Evolutionary conservation across 1,140 invertebrate species (phyloP).

Genomic region (Campodea augens): DNA sequence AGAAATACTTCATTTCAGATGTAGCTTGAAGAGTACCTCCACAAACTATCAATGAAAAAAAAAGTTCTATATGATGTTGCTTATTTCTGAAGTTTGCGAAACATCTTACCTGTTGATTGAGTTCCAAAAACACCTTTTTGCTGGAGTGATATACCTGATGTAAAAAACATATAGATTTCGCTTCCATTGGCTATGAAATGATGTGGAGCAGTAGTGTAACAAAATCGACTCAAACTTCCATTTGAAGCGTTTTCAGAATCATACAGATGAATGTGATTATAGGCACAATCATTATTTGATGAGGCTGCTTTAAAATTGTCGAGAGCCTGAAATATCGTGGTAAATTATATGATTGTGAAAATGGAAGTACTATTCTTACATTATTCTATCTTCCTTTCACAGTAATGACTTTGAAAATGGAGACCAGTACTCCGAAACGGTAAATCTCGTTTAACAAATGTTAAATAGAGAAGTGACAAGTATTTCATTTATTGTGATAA

Average conservation of each 20-base stretch:
- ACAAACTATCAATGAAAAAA: slow-evolving; percentile 44
- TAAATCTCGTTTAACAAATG: too few species aligned
- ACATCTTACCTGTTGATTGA: slow-evolving; percentile 61
- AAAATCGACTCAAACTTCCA: slow-evolving; percentile 65
- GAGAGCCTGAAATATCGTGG: slow-evolving; percentile 41
- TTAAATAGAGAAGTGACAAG: too few species aligned
- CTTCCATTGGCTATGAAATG: slow-evolving; percentile 76
- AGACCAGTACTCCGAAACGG: too few species aligned
- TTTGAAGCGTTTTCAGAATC: slow-evolving; percentile 73
- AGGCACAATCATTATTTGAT: slow-evolving; percentile 91
- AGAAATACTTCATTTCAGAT: slow-evolving; percentile 56
- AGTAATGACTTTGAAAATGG: too few species aligned
- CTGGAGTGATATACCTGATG: slow-evolving; percentile 87
- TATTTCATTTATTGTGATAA: too few species aligned
- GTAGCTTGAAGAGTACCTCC: slow-evolving; percentile 71
- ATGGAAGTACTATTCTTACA: too few species aligned
- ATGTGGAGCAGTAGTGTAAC: slow-evolving; percentile 73
- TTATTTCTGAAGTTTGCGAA: neutral
- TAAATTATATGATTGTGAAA: too few species aligned
- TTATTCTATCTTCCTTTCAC: too few species aligned
- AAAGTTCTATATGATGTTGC: neutral
- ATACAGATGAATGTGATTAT: slow-evolving; percentile 85
- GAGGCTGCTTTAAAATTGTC: slow-evolving; percentile 84
- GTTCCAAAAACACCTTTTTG: slow-evolving; percentile 75
- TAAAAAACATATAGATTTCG: slow-evolving; percentile 89